Evolutionary conservation across 2,888 invertebrate species (phyloP).

Genomic region (Cheilosia vulpina): DNA sequence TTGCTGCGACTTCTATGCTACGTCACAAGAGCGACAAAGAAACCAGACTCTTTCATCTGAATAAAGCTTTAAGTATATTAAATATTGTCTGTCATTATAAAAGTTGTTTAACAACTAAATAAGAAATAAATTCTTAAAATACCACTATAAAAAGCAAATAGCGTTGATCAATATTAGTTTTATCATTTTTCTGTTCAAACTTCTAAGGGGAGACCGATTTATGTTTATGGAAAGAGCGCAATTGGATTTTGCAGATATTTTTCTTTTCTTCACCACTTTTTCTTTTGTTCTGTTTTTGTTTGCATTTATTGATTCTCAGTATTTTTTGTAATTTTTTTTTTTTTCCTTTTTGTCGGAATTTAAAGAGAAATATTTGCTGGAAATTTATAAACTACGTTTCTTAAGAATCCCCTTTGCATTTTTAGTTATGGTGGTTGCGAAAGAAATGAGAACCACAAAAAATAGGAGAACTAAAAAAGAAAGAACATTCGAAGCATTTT

Average conservation of each 20-base stretch:
- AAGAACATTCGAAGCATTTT: too few species aligned
- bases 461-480: too few species aligned
- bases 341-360: neutral
- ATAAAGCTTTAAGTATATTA: conserved; percentile 83
- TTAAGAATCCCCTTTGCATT: neutral
- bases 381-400: neutral
- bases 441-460: too few species aligned
- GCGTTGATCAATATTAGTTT: conserved; percentile 19
- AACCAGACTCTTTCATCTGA: conserved; percentile 83
- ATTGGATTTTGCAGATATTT: conserved; percentile 62
- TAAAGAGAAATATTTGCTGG: conserved; percentile 56
- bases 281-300: neutral
- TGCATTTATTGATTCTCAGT: neutral
- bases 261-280: conserved; percentile 17
- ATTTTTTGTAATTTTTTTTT: neutral
- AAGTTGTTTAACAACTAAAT: conserved; percentile 22
- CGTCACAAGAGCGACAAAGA: conserved; percentile 82
- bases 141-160: conserved; percentile 37
- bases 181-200: neutral
- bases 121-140: conserved; percentile 22
- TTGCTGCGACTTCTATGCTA: conserved; percentile 81
- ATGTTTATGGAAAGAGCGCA: conserved; percentile 33
- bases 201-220: conserved; percentile 53
- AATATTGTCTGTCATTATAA: conserved; percentile 35
- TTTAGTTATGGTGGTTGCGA: too few species aligned